phyloP scores from a whole-genome alignment of 2,113 vertebrate genomes.

The Colinus virginianus region DNA sequence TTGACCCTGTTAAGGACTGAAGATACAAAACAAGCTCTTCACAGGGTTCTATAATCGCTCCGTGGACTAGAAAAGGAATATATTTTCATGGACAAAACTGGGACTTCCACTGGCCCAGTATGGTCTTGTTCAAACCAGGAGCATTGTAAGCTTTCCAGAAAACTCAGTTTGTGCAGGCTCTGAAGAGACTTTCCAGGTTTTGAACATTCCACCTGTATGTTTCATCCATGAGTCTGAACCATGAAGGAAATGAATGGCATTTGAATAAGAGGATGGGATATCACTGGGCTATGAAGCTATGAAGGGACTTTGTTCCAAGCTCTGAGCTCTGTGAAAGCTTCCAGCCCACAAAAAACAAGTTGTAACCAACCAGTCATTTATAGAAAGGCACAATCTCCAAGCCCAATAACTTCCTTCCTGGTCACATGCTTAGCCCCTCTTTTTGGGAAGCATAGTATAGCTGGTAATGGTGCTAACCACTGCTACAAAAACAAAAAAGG shows the following conservation, averaged over 20 bases:
- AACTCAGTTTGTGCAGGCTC: neutral
- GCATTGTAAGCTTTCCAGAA: neutral
- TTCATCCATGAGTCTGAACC: neutral
- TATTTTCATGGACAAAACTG: neutral
- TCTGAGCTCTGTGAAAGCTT: neutral
- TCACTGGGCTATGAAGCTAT: fast-evolving
- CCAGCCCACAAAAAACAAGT: neutral
- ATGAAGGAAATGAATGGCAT: neutral
- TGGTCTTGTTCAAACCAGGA: neutral
- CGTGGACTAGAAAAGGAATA: neutral
- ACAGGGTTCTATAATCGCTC: neutral
- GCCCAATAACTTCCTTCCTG: neutral
- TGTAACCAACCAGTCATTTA: neutral
- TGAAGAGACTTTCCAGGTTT: neutral
- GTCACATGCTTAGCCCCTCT: neutral
- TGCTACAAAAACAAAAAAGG: neutral
- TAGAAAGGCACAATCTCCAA: neutral
- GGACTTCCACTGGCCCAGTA: neutral
- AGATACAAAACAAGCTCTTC: neutral
- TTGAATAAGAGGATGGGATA: neutral
- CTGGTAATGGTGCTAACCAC: neutral
- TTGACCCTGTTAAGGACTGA: neutral
- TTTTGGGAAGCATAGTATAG: neutral
- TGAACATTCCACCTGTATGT: neutral
- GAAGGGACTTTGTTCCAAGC: neutral